Evolutionary conservation across 2,797 vertebrate species (phyloP).

Genomic region (Urocyon cinereoargenteus): DNA sequence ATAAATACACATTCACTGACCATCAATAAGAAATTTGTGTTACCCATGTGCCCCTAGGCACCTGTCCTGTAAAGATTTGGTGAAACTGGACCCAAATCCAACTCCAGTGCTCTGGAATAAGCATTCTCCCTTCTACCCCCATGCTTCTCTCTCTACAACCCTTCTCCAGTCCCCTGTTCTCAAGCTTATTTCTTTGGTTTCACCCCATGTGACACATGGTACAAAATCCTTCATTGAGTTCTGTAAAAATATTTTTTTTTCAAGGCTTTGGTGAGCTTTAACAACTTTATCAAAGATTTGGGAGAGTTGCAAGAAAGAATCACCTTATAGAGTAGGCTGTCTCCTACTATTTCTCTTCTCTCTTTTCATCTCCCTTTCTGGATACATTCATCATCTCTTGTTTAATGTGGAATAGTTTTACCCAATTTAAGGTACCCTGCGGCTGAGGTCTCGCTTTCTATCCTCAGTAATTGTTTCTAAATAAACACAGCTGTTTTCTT

Average conservation of each 20-base stretch:
- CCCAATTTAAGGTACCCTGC: neutral
- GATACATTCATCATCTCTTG: neutral
- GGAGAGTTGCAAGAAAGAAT: neutral
- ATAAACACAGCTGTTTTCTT: neutral
- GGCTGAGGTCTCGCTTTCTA: neutral
- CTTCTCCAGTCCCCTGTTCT: neutral
- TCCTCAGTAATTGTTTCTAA: neutral
- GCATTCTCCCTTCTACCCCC: neutral
- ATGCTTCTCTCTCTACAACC: neutral
- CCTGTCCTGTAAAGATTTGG: neutral
- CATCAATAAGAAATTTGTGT: neutral
- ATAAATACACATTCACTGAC: neutral
- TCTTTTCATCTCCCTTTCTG: neutral
- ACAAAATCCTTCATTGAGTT: neutral
- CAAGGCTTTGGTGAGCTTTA: neutral
- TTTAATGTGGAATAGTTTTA: neutral
- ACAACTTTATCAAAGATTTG: neutral
- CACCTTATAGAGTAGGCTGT: rapidly evolving
- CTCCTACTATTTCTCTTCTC: neutral
- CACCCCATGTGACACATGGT: neutral
- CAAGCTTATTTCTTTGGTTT: neutral
- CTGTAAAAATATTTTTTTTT: neutral
- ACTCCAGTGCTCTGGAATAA: neutral
- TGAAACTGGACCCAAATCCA: neutral
- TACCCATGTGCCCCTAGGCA: neutral